Conservation (phyloP, 2,888 invertebrate genomes). For the Aphrophora alni region DNA sequence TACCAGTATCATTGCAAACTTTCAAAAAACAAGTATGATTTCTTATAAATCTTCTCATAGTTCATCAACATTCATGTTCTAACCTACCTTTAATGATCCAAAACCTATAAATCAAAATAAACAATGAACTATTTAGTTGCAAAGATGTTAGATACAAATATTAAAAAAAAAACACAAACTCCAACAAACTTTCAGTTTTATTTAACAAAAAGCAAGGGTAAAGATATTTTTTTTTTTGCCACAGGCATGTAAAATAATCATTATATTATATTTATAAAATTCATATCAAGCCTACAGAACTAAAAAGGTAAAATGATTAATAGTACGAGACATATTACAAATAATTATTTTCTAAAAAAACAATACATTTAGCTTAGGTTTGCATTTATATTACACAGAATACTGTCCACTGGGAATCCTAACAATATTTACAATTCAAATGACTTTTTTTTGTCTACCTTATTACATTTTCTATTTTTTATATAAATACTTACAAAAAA, state of each 20-base stretch:
- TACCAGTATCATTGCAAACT: too few species aligned
- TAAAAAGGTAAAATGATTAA: constrained; percentile 2
- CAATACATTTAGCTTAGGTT: constrained; percentile 27
- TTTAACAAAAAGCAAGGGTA: constrained; percentile 38
- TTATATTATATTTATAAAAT: constrained; percentile 37
- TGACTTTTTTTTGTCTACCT: constrained; percentile 14
- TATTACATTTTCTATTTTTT: constrained; percentile 27
- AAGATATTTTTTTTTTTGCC: constrained; percentile 35
- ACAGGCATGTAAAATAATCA: constrained; percentile 35
- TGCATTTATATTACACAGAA: constrained; percentile 17
- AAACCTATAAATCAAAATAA: background rate
- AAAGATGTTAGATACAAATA: background rate
- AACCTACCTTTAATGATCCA: background rate
- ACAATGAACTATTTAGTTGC: background rate
- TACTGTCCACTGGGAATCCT: background rate
- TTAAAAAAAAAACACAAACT: constrained; percentile 6
- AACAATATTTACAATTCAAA: constrained; percentile 25
- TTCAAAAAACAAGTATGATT: too few species aligned
- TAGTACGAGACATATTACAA: constrained; percentile 22
- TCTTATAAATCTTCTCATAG: too few species aligned
- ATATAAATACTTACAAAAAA: constrained; percentile 35
- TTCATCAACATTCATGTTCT: too few species aligned
- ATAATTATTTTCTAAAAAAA: constrained; percentile 24
- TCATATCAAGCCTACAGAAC: constrained; percentile 37
- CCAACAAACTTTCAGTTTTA: constrained; percentile 38